Base-by-base conservation (phyloP, 2,113 vertebrate genomes). In the Onychostruthus taczanowskii region DNA sequence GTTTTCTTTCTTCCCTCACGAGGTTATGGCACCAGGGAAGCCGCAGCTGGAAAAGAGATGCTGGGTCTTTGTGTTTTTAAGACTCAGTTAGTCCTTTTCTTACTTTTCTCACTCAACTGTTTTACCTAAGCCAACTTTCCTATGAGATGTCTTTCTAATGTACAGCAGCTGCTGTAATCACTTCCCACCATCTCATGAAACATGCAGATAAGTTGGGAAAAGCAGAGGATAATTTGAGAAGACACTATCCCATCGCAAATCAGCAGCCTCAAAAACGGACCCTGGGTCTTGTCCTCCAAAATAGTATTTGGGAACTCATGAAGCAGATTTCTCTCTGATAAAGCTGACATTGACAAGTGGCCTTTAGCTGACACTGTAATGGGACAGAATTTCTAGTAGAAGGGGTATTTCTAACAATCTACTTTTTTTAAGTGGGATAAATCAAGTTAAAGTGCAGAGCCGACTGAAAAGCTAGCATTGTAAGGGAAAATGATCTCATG, bases 391-490 rank as follows among this genome's bases (percentile, higher is more conserved):
- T 97, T 97, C 93, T 77, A 73, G 93, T 74, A 93, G 61, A 84
- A 95, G 64, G 78, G 83, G 84, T 90, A 89, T 97, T 96, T 94
- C 87, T 91, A 92, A 86, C 69, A 93, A 78, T 81, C 64, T 92
- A 56, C 72, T 92, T 92, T 96, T 94, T 96, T 95, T 70, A 41
- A 94, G 67, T 79, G 74, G 66, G 76, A 88, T 96, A 96, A 72
- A 95, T 96, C 79, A 84, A 96, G 93, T 91, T 83, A 95, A 96
- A 94, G 41, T 76, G 73, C 85, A 83, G 87, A 72, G 69, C 92
- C 52, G 7, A 37, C 81, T 97, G 95, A 89, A 97, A 97, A 96
- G 90, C 84, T 89, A 95, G 96, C 86, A 93, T 97, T 87, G 94
- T 95, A 91, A 80, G 91, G 74, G 72, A 94, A 95, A 96, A 84